Conservation (phyloP, 2,888 invertebrate genomes). For the Thumatha senex region DNA sequence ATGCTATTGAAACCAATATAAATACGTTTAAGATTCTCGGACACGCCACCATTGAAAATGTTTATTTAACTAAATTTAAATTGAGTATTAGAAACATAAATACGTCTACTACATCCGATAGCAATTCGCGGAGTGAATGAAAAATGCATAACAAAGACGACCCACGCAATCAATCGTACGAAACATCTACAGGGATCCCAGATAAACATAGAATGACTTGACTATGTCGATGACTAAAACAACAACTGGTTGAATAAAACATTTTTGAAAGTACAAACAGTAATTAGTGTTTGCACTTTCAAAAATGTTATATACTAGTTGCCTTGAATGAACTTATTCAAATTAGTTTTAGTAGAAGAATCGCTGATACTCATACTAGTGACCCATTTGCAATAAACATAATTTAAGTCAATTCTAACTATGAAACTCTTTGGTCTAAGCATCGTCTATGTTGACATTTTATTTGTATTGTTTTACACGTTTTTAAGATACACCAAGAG, state of each 20-base stretch:
- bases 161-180: conserved; percentile 46
- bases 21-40: conserved; percentile 24
- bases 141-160: conserved; percentile 49
- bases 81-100: conserved; percentile 18
- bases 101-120: conserved; percentile 51
- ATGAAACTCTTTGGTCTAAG: no score
- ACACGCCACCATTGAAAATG: not conserved
- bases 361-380: no score
- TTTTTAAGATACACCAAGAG: no score
- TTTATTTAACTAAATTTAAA: conserved; percentile 10
- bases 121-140: conserved; percentile 48
- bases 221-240: conserved; percentile 48
- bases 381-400: not conserved
- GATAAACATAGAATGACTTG: conserved; percentile 43
- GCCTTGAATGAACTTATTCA: not conserved
- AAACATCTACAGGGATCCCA: conserved; percentile 48
- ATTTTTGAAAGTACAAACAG: not conserved
- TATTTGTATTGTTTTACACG: no score
- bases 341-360: no score
- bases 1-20: conserved; percentile 35
- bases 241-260: conserved; percentile 8
- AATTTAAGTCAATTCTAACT: no score
- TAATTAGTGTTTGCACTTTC: no score
- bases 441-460: no score
- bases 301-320: not conserved